Evolutionary conservation across 2,113 vertebrate species (phyloP).

Genomic region (Diadophis punctatus): DNA sequence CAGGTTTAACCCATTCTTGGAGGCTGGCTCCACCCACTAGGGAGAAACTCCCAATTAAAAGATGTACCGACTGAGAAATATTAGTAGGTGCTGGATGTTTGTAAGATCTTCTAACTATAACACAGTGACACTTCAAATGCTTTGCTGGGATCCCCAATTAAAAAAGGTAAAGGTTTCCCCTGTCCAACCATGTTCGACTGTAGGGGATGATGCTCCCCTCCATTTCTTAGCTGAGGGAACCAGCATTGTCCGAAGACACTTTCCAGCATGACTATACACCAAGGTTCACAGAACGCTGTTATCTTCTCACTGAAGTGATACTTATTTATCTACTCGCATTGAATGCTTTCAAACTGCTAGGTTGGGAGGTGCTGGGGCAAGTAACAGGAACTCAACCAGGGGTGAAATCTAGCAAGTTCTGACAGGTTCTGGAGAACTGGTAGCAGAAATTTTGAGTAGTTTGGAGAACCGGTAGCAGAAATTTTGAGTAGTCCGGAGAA

Average conservation of each 20-base stretch:
- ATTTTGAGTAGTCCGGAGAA: too few relatives aligned
- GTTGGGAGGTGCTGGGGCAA: not conserved
- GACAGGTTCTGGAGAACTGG: too few relatives aligned
- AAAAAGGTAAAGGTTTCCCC: not conserved
- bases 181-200: too few relatives aligned
- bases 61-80: constrained; percentile 22
- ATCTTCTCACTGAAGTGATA: not conserved
- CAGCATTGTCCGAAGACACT: not conserved
- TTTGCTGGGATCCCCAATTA: not conserved
- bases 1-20: too few relatives aligned
- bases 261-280: not conserved
- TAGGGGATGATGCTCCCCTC: too few relatives aligned
- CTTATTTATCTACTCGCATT: not conserved
- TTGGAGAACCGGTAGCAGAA: too few relatives aligned
- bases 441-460: too few relatives aligned
- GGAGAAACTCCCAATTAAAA: constrained; percentile 19
- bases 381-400: too few relatives aligned
- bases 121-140: not conserved
- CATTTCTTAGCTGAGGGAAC: too few relatives aligned
- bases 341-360: not conserved
- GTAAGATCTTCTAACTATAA: not conserved
- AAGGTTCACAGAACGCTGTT: not conserved
- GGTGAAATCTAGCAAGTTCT: too few relatives aligned
- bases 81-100: constrained; percentile 25
- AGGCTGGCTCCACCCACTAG: too few relatives aligned